Percentiles rank a stretch among this genome's conserved stretches.
Evolutionary conservation across 1,140 invertebrate species (phyloP).

Genomic region (Drosophila simulans): DNA sequence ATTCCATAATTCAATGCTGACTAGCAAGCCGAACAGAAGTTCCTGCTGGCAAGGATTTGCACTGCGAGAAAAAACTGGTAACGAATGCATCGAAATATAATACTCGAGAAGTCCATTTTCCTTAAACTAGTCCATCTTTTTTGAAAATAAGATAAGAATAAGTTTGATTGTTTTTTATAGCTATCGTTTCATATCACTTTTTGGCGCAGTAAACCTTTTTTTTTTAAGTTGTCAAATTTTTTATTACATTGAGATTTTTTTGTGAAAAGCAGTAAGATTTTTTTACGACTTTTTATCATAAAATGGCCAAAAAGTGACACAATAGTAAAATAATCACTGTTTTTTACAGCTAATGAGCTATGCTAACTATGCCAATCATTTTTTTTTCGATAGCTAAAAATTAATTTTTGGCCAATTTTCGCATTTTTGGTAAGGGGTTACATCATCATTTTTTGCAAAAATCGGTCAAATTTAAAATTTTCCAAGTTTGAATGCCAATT

Average conservation of each 20-base stretch:
- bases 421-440: background rate
- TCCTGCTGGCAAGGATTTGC: conserved; percentile 22
- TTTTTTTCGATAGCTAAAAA: too few relatives aligned
- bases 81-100: background rate
- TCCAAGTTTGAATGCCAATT: background rate
- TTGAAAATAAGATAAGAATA: background rate
- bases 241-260: too few relatives aligned
- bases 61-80: background rate
- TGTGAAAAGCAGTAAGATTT: too few relatives aligned
- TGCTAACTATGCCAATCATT: too few relatives aligned
- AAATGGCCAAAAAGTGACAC: too few relatives aligned
- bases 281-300: too few relatives aligned
- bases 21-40: conserved; percentile 48
- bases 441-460: background rate
- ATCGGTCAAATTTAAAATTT: background rate
- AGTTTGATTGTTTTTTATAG: background rate
- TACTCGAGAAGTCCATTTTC: background rate
- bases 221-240: too few relatives aligned
- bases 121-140: too few relatives aligned
- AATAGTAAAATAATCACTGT: too few relatives aligned
- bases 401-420: background rate
- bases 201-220: too few relatives aligned
- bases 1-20: conserved; percentile 61
- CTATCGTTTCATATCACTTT: too few relatives aligned
- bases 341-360: too few relatives aligned